Evolutionary conservation across 2,888 invertebrate species (phyloP), one percentile per base, ranked within the genome.

Genomic region (Lithophane socia): DNA sequence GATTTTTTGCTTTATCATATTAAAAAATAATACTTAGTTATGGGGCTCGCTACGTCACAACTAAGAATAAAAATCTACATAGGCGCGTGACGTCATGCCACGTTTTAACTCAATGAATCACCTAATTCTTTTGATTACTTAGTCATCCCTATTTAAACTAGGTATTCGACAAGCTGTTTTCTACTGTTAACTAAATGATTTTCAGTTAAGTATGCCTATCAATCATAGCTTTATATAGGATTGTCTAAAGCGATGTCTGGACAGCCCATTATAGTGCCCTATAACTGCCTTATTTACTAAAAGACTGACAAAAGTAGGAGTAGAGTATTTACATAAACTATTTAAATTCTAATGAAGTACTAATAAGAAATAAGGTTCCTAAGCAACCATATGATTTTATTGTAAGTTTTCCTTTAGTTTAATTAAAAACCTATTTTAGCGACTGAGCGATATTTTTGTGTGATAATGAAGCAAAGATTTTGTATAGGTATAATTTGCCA

Each of bases 291-390:
- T 79, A 47, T 24, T 37, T 79, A 60, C 49, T 73, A 69, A 73
- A 84, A 81, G 81, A 81, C 81, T 81, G 81, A 81, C 29, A 18
- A 67, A 61, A 49, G 21, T 52, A 52, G 21, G 21, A 18, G 8
- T 52, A 47, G 0, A 42, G 37, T 66, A 79, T 71, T 65, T 84
- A 69, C 47, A 61, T 56, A 37, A 52, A 54, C 3, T 79, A 65
- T 49, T 65, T 3, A 42, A 60, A 42, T 21, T 82, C 2, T 21
- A 78, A 83, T 70, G 69, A 77, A 60, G 1, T 82, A 75, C 9
- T 47, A 37, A 61, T 75, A 61, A 61, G 44, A 2, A 9, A 16
- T 12, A 73, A 29, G 10, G 10, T 37, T 54, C 0, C 0, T 24
- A 37, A 44, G 21, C 16, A 44, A 75, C 29, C 1, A 64, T 81